Percentiles rank a stretch among this genome's conserved stretches.
These are phyloP conservation scores for Tetramorium parvispinum DNA, from an alignment of 1,140 invertebrate genomes.

Conservation along the genomic window DNA sequence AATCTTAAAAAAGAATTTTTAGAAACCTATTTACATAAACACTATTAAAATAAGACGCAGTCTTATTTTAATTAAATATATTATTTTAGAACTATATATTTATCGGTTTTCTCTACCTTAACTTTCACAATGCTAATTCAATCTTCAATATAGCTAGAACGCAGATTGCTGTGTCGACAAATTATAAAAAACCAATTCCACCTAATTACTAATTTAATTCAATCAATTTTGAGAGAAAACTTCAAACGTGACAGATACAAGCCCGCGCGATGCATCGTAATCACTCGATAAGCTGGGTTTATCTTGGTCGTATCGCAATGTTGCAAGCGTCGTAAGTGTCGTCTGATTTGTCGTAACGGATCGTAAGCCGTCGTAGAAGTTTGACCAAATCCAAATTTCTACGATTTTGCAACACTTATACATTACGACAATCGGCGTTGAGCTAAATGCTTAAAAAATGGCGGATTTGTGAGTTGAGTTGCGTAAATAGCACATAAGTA, in stretches of 20 bases:
- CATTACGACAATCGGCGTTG: too few relatives aligned
- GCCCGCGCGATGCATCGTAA: neutral
- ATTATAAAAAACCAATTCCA: neutral
- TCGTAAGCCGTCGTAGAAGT: too few relatives aligned
- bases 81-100: neutral
- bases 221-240: neutral
- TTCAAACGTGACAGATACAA: neutral
- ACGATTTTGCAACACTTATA: too few relatives aligned
- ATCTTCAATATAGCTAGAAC: neutral
- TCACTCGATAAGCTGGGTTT: neutral
- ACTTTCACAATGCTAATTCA: neutral
- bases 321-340: too few relatives aligned
- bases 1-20: neutral
- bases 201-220: constrained; percentile 7
- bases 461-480: too few relatives aligned
- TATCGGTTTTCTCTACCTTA: neutral
- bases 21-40: neutral
- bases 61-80: too few relatives aligned
- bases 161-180: neutral
- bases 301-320: too few relatives aligned
- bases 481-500: too few relatives aligned
- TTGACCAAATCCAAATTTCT: too few relatives aligned
- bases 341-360: too few relatives aligned
- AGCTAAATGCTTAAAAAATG: too few relatives aligned
- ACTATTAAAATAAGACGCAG: neutral